These are phyloP conservation scores for Murina feae DNA, from an alignment of 2,113 vertebrate genomes.

Conservation along the genomic window DNA sequence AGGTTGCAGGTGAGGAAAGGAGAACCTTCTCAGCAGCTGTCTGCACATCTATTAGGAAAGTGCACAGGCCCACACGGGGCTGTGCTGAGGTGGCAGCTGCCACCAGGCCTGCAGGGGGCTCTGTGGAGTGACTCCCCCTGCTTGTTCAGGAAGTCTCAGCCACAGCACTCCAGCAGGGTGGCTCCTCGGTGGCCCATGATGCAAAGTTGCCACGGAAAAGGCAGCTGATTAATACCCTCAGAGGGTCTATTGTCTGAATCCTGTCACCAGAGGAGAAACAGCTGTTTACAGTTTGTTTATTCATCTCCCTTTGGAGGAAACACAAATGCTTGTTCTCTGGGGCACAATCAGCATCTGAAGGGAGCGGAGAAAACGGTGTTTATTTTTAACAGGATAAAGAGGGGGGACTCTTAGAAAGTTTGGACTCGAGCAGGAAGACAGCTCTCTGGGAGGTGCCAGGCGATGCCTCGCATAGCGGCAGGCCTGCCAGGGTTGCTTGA, in stretches of 20 bases:
- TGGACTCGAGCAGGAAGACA: slow-evolving; percentile 28
- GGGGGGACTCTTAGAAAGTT: background rate
- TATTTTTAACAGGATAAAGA: slow-evolving; percentile 37
- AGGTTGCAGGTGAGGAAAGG: background rate
- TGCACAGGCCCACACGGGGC: background rate
- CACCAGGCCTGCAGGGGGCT: too few species aligned
- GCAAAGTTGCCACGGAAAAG: background rate
- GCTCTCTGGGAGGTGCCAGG: background rate
- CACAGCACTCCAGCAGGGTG: background rate
- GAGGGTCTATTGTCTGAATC: slow-evolving; percentile 14
- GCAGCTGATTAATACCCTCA: slow-evolving; percentile 53
- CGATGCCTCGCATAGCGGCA: background rate
- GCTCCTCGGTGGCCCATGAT: accelerated
- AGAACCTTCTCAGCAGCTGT: background rate
- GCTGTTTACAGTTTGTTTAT: slow-evolving; percentile 72
- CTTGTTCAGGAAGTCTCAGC: background rate
- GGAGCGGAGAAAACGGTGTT: slow-evolving; percentile 45
- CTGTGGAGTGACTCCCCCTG: background rate
- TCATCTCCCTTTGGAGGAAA: slow-evolving; percentile 64
- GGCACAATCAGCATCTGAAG: slow-evolving; percentile 62
- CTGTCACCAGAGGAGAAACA: slow-evolving; percentile 57
- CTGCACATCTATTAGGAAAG: background rate
- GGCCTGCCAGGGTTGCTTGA: background rate
- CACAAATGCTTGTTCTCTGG: slow-evolving; percentile 56
- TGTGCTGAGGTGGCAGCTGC: background rate